Conservation (phyloP, 2,113 vertebrate genomes). For the Microcebus tavaratra region DNA sequence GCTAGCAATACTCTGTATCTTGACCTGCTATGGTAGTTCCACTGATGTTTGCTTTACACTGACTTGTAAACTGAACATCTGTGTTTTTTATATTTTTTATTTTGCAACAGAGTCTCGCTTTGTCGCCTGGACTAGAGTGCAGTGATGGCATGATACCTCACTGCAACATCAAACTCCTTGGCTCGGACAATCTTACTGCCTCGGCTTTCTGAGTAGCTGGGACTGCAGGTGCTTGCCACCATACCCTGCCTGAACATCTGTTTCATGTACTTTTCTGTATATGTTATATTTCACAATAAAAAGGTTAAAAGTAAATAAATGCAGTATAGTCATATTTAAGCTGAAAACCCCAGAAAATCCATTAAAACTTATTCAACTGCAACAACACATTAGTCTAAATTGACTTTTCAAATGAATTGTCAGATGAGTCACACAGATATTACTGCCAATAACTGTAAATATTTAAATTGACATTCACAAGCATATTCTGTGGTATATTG, state of each 20-base stretch:
- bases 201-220: too few relatives aligned
- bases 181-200: too few relatives aligned
- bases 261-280: not conserved
- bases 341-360: not conserved
- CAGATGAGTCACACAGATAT: not conserved
- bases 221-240: too few relatives aligned
- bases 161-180: too few relatives aligned
- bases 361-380: constrained; percentile 6
- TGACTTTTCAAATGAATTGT: constrained; percentile 27
- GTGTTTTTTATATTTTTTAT: not conserved
- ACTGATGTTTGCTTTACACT: not conserved
- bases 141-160: too few relatives aligned
- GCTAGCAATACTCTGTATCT: not conserved
- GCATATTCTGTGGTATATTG: not conserved
- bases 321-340: not conserved
- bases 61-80: constrained; percentile 42
- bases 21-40: not conserved
- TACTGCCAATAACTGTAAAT: not conserved
- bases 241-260: too few relatives aligned
- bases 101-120: not conserved
- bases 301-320: not conserved
- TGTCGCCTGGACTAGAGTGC: too few relatives aligned
- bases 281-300: not conserved
- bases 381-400: not conserved
- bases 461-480: not conserved